Percentiles rank a stretch among this genome's conserved stretches.
phyloP scores from a whole-genome alignment of 2,888 invertebrate species.

The Geophilus truncorum region DNA sequence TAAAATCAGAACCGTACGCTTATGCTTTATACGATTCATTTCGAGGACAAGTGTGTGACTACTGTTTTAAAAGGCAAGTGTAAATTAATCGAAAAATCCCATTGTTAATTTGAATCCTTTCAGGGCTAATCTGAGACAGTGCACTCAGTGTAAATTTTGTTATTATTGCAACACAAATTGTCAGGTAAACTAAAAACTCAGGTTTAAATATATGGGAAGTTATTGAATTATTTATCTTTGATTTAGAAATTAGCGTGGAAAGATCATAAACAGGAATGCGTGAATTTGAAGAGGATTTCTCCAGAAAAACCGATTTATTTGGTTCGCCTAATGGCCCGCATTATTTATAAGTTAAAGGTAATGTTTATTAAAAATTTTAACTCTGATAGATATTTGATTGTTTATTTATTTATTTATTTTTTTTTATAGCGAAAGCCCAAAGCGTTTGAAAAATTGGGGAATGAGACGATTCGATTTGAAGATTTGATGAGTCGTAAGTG shows the following conservation, averaged over 20 bases:
- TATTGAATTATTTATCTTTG: not conserved
- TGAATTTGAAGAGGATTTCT: not conserved
- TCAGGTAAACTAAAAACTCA: slow-evolving; percentile 54
- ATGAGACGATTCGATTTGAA: not conserved
- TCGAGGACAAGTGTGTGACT: slow-evolving; percentile 66
- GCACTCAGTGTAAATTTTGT: slow-evolving; percentile 75
- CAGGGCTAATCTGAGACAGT: slow-evolving; percentile 53
- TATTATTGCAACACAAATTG: slow-evolving; percentile 76
- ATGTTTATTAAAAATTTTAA: not conserved
- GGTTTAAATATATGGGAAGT: not conserved
- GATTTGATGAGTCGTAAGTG: not conserved
- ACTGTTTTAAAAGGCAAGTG: slow-evolving; percentile 63
- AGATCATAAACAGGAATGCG: not conserved
- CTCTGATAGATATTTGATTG: not conserved
- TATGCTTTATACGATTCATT: slow-evolving; percentile 55
- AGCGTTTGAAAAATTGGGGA: too few species aligned
- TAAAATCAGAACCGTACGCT: slow-evolving; percentile 69
- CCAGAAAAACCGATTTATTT: not conserved
- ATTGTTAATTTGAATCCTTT: not conserved
- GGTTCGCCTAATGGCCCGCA: not conserved
- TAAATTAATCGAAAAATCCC: not conserved
- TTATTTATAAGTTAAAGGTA: slow-evolving; percentile 10
- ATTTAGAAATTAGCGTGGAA: not conserved
- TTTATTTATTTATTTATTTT: not conserved
- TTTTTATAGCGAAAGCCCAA: not conserved